Evolutionary conservation across 53 echinoderm and acorn worm species (phyloP).

Genomic region (Zoroaster sp.): DNA sequence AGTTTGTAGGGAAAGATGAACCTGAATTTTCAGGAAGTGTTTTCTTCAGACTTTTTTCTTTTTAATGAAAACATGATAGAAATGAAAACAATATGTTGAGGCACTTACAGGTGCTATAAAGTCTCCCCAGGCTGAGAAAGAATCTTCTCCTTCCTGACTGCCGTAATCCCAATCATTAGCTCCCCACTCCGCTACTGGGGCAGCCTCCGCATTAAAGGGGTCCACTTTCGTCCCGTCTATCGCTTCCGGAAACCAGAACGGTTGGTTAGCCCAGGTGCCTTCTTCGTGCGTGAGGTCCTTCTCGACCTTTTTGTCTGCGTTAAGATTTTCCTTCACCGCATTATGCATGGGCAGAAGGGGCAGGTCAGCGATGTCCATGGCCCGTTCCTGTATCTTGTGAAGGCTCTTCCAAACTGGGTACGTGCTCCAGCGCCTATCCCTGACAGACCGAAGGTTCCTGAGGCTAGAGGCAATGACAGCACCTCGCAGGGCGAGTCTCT

Average conservation of each 20-base stretch:
- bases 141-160: not conserved
- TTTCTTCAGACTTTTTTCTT: no score
- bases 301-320: not conserved
- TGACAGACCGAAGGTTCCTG: not conserved
- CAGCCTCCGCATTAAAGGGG: not conserved
- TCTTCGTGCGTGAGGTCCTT: not conserved
- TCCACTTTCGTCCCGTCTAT: not conserved
- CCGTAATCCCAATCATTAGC: not conserved
- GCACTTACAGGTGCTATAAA: not conserved
- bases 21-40: not conserved
- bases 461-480: constrained; percentile 34
- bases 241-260: not conserved
- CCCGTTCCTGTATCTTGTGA: constrained; percentile 20
- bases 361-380: constrained; percentile 3
- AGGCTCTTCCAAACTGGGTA: constrained; percentile 24
- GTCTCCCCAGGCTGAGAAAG: not conserved
- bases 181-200: not conserved
- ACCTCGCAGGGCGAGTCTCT: not conserved
- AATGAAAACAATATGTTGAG: not conserved
- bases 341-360: not conserved
- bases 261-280: not conserved
- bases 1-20: not conserved
- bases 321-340: not conserved
- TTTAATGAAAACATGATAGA: no score
- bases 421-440: not conserved